Evolutionary conservation across 2,797 vertebrate genomes (phyloP).

Genomic region (Clarias fuscus): DNA sequence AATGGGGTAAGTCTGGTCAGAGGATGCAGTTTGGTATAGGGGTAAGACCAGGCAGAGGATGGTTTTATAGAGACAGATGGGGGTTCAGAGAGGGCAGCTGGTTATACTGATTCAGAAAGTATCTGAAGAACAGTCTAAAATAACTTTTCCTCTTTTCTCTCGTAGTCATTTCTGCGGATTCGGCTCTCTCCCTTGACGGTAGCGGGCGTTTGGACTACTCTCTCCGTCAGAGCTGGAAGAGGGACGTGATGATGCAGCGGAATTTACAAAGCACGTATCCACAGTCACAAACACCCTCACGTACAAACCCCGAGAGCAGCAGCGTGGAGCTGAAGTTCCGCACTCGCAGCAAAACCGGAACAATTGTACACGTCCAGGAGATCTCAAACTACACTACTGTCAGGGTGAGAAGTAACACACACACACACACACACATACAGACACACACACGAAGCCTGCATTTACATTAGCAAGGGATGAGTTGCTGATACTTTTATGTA

Average conservation of each 20-base stretch:
- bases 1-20: too few relatives aligned
- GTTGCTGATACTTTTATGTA: background rate
- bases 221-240: constrained; percentile 83
- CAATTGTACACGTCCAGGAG: constrained; percentile 90
- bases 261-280: constrained; percentile 60
- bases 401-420: constrained; percentile 76
- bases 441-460: background rate
- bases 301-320: constrained; percentile 52
- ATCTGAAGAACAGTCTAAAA: background rate
- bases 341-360: constrained; percentile 88
- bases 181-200: constrained; percentile 90
- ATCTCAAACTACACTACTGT: constrained; percentile 96
- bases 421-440: background rate
- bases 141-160: background rate
- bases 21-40: background rate
- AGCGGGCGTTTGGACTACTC: constrained; percentile 89
- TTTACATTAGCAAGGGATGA: background rate
- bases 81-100: background rate
- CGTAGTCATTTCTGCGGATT: constrained; percentile 88
- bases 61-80: background rate
- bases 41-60: background rate
- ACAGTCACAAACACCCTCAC: constrained; percentile 14
- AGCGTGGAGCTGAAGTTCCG: constrained; percentile 92
- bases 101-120: background rate
- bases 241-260: constrained; percentile 80